These are phyloP conservation scores for Tachina grossa DNA, from an alignment of 2,888 invertebrate species.

Conservation along the genomic window DNA sequence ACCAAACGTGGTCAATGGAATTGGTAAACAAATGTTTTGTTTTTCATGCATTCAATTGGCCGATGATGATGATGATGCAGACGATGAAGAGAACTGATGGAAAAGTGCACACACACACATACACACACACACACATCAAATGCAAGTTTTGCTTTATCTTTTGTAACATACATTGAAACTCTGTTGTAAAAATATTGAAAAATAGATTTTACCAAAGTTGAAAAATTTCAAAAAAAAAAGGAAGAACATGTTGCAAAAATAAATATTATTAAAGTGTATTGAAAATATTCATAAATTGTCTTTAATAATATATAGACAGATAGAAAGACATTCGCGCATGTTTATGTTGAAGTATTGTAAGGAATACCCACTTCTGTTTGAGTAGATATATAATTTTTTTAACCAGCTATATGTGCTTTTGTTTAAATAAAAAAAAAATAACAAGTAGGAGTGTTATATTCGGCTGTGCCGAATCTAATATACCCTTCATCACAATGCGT, in stretches of 20 bases:
- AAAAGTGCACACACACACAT: neutral
- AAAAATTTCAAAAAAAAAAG: conserved; percentile 55
- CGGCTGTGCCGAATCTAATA: too few relatives aligned
- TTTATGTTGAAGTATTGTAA: neutral
- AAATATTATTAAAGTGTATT: conserved; percentile 10
- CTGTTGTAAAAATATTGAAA: conserved; percentile 30
- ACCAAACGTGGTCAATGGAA: conserved; percentile 71
- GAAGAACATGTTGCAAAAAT: conserved; percentile 1
- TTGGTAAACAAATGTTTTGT: conserved; percentile 70
- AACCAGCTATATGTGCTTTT: too few relatives aligned
- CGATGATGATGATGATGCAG: conserved; percentile 46
- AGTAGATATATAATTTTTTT: neutral
- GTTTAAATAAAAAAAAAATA: too few relatives aligned
- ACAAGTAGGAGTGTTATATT: too few relatives aligned
- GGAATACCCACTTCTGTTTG: neutral
- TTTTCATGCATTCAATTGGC: conserved; percentile 66
- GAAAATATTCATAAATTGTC: conserved; percentile 57
- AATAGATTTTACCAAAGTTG: conserved; percentile 32
- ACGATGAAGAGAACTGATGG: conserved; percentile 22
- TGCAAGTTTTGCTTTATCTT: neutral
- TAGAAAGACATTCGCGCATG: neutral
- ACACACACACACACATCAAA: too few relatives aligned
- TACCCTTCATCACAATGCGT: too few relatives aligned
- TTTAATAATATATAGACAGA: neutral
- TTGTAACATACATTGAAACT: conserved; percentile 16